These are phyloP conservation scores for Actinernus sp. DNA, from an alignment of 92 coral and sea anemone species.

Conservation along the genomic window DNA sequence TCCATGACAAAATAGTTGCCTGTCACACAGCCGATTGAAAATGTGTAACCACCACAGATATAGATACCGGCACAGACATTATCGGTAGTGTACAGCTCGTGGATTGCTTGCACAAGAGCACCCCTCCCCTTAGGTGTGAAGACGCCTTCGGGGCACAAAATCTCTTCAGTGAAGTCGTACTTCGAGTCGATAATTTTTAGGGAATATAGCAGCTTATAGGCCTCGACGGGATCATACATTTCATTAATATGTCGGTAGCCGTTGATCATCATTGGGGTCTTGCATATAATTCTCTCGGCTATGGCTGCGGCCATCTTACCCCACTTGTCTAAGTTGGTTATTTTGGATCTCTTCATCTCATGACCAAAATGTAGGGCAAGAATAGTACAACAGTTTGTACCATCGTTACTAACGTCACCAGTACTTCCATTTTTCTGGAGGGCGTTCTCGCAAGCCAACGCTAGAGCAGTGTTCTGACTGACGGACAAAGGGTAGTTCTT, in stretches of 20 bases:
- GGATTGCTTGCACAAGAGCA: conserved; percentile 28
- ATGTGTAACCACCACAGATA: conserved; percentile 48
- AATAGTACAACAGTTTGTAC: conserved; percentile 67
- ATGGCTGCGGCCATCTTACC: conserved; percentile 15
- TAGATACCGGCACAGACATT: conserved; percentile 30
- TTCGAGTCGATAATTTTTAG: conserved; percentile 10
- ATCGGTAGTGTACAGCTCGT: conserved; percentile 6
- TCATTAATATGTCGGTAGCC: conserved; percentile 8
- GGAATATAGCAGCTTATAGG: conserved; percentile 15
- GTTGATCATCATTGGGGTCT: conserved; percentile 26
- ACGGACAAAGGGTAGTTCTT: conserved; percentile 29
- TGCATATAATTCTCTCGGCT: conserved; percentile 39
- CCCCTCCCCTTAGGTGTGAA: conserved; percentile 28
- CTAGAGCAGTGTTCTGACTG: conserved; percentile 57
- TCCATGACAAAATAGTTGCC: conserved; percentile 55
- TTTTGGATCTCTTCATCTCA: no score
- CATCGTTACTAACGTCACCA: conserved; percentile 37
- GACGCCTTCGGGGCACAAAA: conserved; percentile 10
- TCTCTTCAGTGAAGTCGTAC: conserved; percentile 35
- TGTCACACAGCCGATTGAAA: conserved; percentile 60
- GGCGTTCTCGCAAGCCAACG: no score
- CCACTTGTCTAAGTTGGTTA: conserved; percentile 2
- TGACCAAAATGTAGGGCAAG: conserved; percentile 44
- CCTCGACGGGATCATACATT: conserved; percentile 30
- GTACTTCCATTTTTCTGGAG: no score